Evolutionary conservation across 1,140 invertebrate species (phyloP), one percentile per base, ranked within the genome.

Genomic region (Drosophila repletoides): DNA sequence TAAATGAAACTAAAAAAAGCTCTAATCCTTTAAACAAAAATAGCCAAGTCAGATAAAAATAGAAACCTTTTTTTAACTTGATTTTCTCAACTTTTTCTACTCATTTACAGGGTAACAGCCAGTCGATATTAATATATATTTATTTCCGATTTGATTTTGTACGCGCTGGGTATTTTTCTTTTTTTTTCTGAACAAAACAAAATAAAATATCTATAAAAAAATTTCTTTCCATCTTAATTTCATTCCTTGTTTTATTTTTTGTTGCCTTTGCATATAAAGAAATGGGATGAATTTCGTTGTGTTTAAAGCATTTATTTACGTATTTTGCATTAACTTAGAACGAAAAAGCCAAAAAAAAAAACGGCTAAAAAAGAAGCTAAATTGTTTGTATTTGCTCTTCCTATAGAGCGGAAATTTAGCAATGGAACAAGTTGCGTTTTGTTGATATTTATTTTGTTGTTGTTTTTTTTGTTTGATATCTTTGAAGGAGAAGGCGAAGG

Each of bases 161-260:
- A n/a, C n/a, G n/a, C n/a, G n/a, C n/a, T n/a, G 34, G 34, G 34
- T 19, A 17, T 28, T 14, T 33, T 48, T 19, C 2, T 29, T 17
- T 2, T 26, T 29, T 5, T n/a, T 49, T 14, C 19, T 10, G 15
- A 17, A 60, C 45, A 59, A 59, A 51, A 33, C 19, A 41, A 61
- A 52, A 24, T 55, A 14, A 46, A 67, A 59, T 66, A 49, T 49
- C n/a, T 22, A 64, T 56, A 24, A 59, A 67, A 61, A 67, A 51
- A 52, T 40, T 40, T 38, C 3, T 38, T 29, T 40, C 22, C 29
- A 36, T 26, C 17, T 51, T 36, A 34, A 31, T 1, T 15, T 48
- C 28, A 29, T 56, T 41, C 46, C 34, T 66, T 51, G 2, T 48
- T 49, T 38, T 40, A 36, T 15, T 38, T 46, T 52, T 38, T 41